phyloP scores from a whole-genome alignment of 1,140 invertebrate genomes.

The Drosophila varians region DNA sequence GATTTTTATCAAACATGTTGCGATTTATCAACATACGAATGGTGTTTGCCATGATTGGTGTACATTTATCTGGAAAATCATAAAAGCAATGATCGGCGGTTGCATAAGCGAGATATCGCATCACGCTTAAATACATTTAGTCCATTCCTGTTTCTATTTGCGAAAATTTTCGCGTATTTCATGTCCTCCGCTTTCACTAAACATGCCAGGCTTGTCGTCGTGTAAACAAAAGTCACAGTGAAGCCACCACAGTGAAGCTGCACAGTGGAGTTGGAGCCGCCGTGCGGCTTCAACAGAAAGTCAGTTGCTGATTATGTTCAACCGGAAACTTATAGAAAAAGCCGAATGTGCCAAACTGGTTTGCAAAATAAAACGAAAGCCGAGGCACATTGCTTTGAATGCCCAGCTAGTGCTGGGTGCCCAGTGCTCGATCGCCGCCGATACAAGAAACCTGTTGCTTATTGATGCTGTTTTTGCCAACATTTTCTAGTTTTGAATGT shows the following conservation, averaged over 20 bases:
- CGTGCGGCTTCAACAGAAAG: constrained; percentile 27
- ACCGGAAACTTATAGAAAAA: constrained; percentile 59
- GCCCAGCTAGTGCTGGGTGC: constrained; percentile 12
- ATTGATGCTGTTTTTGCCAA: constrained; percentile 63
- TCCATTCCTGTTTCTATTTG: constrained; percentile 32
- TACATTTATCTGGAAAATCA: constrained; percentile 39
- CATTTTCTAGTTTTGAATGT: constrained; percentile 59
- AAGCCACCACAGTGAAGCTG: constrained; percentile 9
- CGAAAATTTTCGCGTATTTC: constrained; percentile 1
- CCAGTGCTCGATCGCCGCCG: constrained; percentile 37
- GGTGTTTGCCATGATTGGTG: constrained; percentile 16
- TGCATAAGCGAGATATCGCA: constrained; percentile 34
- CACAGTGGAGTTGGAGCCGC: constrained; percentile 1
- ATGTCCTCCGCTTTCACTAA: constrained; percentile 41
- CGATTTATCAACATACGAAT: background rate
- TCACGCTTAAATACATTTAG: constrained; percentile 32
- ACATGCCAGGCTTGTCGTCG: constrained; percentile 19
- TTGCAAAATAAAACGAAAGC: constrained; percentile 57
- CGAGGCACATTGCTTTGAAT: constrained; percentile 40
- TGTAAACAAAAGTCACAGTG: constrained; percentile 31
- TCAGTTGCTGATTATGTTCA: constrained; percentile 55
- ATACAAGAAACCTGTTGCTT: constrained; percentile 58
- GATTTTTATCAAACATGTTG: background rate
- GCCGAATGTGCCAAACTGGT: constrained; percentile 60
- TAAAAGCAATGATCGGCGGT: constrained; percentile 24